A percentile compares a stretch with the other conserved stretches of the same genome.
phyloP scores from a whole-genome alignment of 1,140 invertebrate genomes.

The Cydia strobilella region DNA sequence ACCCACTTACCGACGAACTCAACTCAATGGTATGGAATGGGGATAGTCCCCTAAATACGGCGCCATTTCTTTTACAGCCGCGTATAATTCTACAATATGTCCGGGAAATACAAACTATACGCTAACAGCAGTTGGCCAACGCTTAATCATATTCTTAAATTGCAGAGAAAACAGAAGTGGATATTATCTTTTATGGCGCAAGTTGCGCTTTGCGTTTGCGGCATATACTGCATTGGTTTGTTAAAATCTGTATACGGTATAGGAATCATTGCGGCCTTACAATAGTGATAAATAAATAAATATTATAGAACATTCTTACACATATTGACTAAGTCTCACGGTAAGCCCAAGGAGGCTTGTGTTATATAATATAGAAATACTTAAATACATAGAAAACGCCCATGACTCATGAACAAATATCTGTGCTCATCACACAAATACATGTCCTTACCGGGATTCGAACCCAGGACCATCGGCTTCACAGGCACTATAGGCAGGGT shows the following conservation, averaged over 20 bases:
- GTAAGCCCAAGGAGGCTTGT: too few relatives aligned
- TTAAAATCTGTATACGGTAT: not conserved
- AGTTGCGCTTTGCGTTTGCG: slow-evolving; percentile 17
- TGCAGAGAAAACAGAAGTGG: not conserved
- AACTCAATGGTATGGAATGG: slow-evolving; percentile 18
- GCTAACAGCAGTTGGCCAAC: slow-evolving; percentile 11
- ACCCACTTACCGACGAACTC: slow-evolving; percentile 24
- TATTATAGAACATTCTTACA: too few relatives aligned
- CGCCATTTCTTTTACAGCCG: slow-evolving; percentile 14
- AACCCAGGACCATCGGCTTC: too few relatives aligned
- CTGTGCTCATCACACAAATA: too few relatives aligned
- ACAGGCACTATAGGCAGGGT: too few relatives aligned
- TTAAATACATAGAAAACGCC: too few relatives aligned
- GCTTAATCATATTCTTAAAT: slow-evolving; percentile 6
- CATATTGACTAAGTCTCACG: too few relatives aligned
- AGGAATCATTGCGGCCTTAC: too few relatives aligned
- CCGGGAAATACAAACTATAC: not conserved
- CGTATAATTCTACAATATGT: slow-evolving; percentile 26
- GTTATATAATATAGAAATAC: too few relatives aligned
- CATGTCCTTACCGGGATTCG: too few relatives aligned
- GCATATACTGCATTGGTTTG: not conserved
- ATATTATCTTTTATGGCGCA: slow-evolving; percentile 13
- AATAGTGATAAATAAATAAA: too few relatives aligned
- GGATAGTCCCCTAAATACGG: slow-evolving; percentile 18
- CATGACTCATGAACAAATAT: too few relatives aligned